Conservation (phyloP, 2,888 invertebrate genomes). For the Arge pagana region DNA sequence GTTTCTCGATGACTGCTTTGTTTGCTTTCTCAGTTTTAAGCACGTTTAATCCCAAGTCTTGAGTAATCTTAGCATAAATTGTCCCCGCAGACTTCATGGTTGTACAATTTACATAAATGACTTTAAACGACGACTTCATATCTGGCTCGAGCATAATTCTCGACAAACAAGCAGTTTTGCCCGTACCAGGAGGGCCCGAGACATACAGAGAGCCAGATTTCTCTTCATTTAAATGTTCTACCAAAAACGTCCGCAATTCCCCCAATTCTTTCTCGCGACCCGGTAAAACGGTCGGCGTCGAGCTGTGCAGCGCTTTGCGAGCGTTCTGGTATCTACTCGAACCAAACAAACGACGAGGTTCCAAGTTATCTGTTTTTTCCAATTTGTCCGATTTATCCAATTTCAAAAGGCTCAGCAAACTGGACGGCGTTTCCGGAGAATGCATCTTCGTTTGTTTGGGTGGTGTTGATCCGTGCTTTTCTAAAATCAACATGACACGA, state of each 20-base stretch:
- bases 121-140: slow-evolving; percentile 64
- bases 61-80: slow-evolving; percentile 78
- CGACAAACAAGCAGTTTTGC: slow-evolving; percentile 88
- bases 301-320: slow-evolving; percentile 61
- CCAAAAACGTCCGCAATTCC: slow-evolving; percentile 72
- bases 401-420: slow-evolving; percentile 41
- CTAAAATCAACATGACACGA: slow-evolving; percentile 34
- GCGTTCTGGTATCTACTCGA: slow-evolving; percentile 50
- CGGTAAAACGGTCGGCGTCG: slow-evolving; percentile 63
- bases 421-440: slow-evolving; percentile 42
- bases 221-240: slow-evolving; percentile 66
- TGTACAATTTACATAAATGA: slow-evolving; percentile 86
- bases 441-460: slow-evolving; percentile 36
- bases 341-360: slow-evolving; percentile 43
- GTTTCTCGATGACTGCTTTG: slow-evolving; percentile 70
- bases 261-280: slow-evolving; percentile 82
- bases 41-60: slow-evolving; percentile 69
- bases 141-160: slow-evolving; percentile 71
- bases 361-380: too few relatives aligned
- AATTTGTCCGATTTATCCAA: too few relatives aligned
- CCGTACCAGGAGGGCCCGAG: slow-evolving; percentile 97
- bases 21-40: slow-evolving; percentile 69
- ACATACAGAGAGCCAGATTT: slow-evolving; percentile 86
- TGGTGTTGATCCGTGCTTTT: slow-evolving; percentile 37
- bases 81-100: slow-evolving; percentile 81